phyloP scores from a whole-genome alignment of 1,140 invertebrate genomes.

The Homarus americanus region DNA sequence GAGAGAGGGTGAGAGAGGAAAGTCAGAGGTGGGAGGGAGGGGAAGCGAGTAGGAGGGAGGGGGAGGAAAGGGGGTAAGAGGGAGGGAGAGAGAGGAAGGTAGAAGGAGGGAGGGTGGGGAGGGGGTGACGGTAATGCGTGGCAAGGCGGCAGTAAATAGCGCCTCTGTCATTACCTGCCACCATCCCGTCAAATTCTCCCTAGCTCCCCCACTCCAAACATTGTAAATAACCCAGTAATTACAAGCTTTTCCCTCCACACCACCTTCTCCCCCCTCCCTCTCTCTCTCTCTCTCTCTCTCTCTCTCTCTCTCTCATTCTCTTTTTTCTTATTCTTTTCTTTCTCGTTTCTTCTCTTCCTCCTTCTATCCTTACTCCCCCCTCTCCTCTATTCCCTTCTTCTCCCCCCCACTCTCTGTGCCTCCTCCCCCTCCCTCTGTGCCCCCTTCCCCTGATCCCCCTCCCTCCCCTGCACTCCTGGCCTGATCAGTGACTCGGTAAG shows the following conservation, averaged over 20 bases:
- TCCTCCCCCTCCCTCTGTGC: not conserved
- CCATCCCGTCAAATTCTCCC: not conserved
- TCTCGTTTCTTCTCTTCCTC: not conserved
- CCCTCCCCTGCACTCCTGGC: not conserved
- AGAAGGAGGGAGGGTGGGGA: not conserved
- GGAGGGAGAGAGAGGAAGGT: no score
- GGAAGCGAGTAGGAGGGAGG: not conserved
- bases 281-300: not conserved
- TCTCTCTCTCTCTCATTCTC: not conserved
- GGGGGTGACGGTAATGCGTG: not conserved
- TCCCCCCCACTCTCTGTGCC: not conserved
- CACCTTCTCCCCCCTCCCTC: not conserved
- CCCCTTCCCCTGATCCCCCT: not conserved
- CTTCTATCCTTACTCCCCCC: not conserved
- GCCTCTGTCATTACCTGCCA: not conserved
- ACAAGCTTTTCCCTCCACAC: not conserved
- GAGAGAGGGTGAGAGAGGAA: not conserved
- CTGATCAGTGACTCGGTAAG: no score
- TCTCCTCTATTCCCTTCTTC: not conserved
- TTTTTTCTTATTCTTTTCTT: not conserved
- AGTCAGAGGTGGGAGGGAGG: not conserved
- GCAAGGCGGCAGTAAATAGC: not conserved
- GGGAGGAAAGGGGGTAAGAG: not conserved
- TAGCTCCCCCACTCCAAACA: not conserved
- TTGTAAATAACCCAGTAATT: not conserved